Base-by-base conservation (phyloP, 2,888 invertebrate species). In the Heterodera filipjevi region DNA sequence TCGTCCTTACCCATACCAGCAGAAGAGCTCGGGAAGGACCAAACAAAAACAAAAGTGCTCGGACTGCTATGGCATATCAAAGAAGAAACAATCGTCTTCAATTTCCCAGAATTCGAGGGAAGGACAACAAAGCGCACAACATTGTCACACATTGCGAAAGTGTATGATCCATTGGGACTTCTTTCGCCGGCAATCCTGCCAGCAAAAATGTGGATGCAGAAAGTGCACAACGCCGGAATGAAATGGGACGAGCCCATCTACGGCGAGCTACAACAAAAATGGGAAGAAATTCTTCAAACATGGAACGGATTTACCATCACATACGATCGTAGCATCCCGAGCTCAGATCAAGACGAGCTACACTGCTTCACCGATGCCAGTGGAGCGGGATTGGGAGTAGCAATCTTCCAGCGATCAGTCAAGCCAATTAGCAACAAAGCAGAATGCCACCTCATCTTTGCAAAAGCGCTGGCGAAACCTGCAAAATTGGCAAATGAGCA, bases 341-440 rank as follows among this genome's bases (percentile, higher is more conserved):
- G 44, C 44, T 10, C 44, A 12, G 44, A 44, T 44, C 44, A 44
- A 12, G 44, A 44, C 44, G 44, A 44, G 12, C 12, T 44, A 44
- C 70, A 70, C n/a, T 70, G 70, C 70, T 70, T 70, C n/a, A 70
- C 70, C 3, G 70, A 70, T n/a, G 70, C 70, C 3, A 70, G 70
- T n/a, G 70, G 70, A 22, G n/a, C n/a, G 70, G n/a, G n/a, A n/a
- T n/a, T n/a, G n/a, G n/a, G n/a, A n/a, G n/a, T n/a, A n/a, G n/a
- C n/a, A n/a, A n/a, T n/a, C n/a, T n/a, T n/a, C n/a, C n/a, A n/a
- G n/a, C n/a, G n/a, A n/a, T n/a, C n/a, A n/a, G n/a, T n/a, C n/a
- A n/a, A n/a, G n/a, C n/a, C n/a, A n/a, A n/a, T n/a, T n/a, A n/a
- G n/a, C n/a, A n/a, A n/a, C n/a, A n/a, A n/a, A n/a, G n/a, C n/a